A percentile compares a stretch with the other conserved stretches of the same genome.
These are phyloP conservation scores for Bufotes viridis DNA, from an alignment of 2,797 vertebrate species.

Conservation along the genomic window DNA sequence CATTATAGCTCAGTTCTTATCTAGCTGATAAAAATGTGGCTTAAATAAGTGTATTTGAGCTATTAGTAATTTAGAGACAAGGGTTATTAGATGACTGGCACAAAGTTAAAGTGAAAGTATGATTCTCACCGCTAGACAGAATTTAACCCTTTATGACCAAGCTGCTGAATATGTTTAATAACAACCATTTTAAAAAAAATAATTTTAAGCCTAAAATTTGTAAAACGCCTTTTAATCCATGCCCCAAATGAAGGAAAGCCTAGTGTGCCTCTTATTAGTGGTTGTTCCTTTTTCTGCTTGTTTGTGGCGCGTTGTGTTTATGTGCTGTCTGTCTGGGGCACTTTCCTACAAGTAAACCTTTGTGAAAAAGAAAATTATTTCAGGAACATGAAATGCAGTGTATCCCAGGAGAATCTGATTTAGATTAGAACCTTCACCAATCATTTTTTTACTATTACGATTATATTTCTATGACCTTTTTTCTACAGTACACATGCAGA, in stretches of 20 bases:
- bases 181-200: too few species aligned
- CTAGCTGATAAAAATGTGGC: too few species aligned
- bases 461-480: conserved; percentile 27
- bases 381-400: not conserved
- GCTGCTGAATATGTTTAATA: too few species aligned
- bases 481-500: conserved; percentile 18
- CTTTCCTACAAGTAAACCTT: not conserved
- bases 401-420: conserved; percentile 12
- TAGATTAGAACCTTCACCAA: conserved; percentile 26
- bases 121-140: too few species aligned
- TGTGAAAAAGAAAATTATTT: not conserved
- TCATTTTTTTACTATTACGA: conserved; percentile 41
- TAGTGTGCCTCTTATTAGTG: not conserved
- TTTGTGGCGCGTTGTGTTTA: not conserved
- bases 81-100: too few species aligned
- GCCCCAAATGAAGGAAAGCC: not conserved
- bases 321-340: not conserved
- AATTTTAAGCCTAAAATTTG: too few species aligned
- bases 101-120: too few species aligned
- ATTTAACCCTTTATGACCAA: too few species aligned
- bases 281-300: not conserved
- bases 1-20: too few species aligned
- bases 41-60: too few species aligned
- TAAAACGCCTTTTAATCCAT: not conserved
- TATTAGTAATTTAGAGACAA: too few species aligned